Percentiles rank a stretch among this genome's conserved stretches.
Evolutionary conservation across 2,888 invertebrate genomes (phyloP).

Genomic region (Melanophora roralis): DNA sequence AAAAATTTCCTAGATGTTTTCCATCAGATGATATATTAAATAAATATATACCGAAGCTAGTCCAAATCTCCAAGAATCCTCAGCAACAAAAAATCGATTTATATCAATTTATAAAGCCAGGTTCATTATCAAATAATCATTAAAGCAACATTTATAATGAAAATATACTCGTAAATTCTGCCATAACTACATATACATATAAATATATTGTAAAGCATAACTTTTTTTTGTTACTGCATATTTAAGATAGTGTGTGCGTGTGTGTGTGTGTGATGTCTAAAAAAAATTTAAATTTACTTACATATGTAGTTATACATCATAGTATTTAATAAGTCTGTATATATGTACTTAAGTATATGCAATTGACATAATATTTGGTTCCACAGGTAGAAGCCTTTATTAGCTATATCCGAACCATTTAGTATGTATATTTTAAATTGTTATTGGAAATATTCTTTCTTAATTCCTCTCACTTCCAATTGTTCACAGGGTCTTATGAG

Average conservation of each 20-base stretch:
- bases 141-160: constrained; percentile 46
- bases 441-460: too few relatives aligned
- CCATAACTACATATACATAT: constrained; percentile 16
- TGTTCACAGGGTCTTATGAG: too few relatives aligned
- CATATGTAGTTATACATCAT: too few relatives aligned
- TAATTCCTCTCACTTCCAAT: too few relatives aligned
- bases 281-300: too few relatives aligned
- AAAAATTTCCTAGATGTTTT: constrained; percentile 85
- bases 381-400: too few relatives aligned
- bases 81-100: constrained; percentile 13
- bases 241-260: constrained; percentile 32
- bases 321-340: too few relatives aligned
- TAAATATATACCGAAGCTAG: constrained; percentile 59
- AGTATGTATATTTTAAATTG: too few relatives aligned
- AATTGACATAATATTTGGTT: too few relatives aligned
- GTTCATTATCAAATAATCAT: constrained; percentile 36
- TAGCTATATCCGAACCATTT: too few relatives aligned
- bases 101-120: too few relatives aligned
- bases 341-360: too few relatives aligned
- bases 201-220: constrained; percentile 55
- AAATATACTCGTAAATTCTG: constrained; percentile 42
- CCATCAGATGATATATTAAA: constrained; percentile 79
- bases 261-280: constrained; percentile 40
- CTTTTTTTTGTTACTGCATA: constrained; percentile 52
- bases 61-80: constrained; percentile 51